Percentiles rank a stretch among this genome's conserved stretches.
Conservation (phyloP, 53 echinoderm and acorn worm genomes). For the Patiria pectinifera region DNA sequence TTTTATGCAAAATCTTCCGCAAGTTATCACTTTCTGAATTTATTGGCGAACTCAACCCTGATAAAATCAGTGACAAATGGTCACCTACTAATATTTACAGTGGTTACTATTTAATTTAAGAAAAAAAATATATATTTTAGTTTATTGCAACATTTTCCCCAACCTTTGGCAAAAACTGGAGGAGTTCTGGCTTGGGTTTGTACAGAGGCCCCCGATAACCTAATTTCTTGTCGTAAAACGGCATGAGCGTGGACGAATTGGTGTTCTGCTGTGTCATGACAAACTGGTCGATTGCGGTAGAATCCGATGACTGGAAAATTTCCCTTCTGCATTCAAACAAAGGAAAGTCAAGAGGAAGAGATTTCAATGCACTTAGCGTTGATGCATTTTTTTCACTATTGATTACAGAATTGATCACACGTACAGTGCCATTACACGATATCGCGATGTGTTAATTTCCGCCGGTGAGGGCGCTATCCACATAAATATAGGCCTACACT, state of each 20-base stretch:
- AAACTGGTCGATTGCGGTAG: background rate
- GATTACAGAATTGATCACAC: no score
- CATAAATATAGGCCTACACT: background rate
- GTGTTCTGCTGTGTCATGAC: conserved; percentile 18
- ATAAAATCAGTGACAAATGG: no score
- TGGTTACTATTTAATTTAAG: no score
- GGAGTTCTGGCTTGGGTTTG: background rate
- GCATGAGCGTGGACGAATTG: background rate
- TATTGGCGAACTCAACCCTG: no score
- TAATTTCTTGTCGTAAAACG: background rate
- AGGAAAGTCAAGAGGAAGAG: background rate
- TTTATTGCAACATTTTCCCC: background rate
- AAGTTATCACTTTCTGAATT: no score
- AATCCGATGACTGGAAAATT: background rate
- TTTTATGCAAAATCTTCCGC: no score
- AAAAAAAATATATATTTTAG: no score
- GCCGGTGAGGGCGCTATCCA: no score
- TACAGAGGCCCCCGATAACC: background rate
- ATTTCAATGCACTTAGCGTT: background rate
- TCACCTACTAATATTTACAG: no score
- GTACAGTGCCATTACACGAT: no score
- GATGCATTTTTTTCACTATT: no score
- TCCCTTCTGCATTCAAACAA: background rate
- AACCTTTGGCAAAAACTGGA: conserved; percentile 8
- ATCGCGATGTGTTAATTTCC: no score